Percentiles rank a stretch among this genome's conserved stretches.
Evolutionary conservation across 2,888 invertebrate species (phyloP).

Genomic region (Teleogryllus oceanicus): DNA sequence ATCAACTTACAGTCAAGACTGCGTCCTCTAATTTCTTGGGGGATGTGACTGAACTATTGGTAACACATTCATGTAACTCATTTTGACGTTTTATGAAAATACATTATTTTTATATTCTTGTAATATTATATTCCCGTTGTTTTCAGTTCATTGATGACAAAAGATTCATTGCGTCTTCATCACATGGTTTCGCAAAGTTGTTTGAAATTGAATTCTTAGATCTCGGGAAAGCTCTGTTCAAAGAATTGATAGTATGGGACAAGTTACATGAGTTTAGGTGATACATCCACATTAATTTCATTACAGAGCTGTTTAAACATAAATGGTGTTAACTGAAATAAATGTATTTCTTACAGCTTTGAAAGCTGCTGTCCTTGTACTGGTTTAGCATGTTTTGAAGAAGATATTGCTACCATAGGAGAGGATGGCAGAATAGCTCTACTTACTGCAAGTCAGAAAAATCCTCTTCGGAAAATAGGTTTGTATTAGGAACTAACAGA

Average conservation of each 20-base stretch:
- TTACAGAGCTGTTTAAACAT: constrained; percentile 35
- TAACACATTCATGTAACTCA: constrained; percentile 47
- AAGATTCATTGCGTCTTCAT: constrained; percentile 57
- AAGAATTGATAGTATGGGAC: constrained; percentile 60
- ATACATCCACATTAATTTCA: no score
- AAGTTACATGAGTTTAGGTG: constrained; percentile 63
- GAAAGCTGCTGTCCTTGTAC: constrained; percentile 66
- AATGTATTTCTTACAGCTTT: constrained; percentile 40
- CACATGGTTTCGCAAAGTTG: constrained; percentile 65
- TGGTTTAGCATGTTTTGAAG: constrained; percentile 68
- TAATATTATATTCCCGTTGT: neutral
- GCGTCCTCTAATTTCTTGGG: constrained; percentile 61
- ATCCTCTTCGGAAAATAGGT: constrained; percentile 54
- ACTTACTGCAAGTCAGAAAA: constrained; percentile 52
- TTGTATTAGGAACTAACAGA: neutral
- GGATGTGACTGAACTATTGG: constrained; percentile 74
- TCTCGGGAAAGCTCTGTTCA: constrained; percentile 52
- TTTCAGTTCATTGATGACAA: constrained; percentile 64
- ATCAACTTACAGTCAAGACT: constrained; percentile 61
- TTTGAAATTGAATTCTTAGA: constrained; percentile 60
- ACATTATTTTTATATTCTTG: neutral
- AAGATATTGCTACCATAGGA: constrained; percentile 75
- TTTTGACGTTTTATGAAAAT: neutral
- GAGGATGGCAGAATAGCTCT: constrained; percentile 74
- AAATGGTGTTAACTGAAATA: neutral